Percentiles rank a stretch among this genome's conserved stretches.
Evolutionary conservation across 2,797 vertebrate genomes (phyloP).

Genomic region (Momotus momota): DNA sequence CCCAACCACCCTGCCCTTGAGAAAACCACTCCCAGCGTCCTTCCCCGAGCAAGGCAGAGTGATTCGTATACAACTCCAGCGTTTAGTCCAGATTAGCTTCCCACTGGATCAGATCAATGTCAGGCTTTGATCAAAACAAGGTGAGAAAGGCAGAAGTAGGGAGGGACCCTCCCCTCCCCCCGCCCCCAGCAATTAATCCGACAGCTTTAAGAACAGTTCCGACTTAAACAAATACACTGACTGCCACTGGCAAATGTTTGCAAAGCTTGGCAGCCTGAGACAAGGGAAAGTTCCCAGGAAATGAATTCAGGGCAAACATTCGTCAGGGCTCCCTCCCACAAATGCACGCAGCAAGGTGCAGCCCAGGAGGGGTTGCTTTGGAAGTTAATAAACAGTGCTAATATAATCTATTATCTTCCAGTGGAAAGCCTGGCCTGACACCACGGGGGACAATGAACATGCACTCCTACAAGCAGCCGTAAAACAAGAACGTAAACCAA

Average conservation of each 20-base stretch:
- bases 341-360: not conserved
- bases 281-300: not conserved
- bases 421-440: constrained; percentile 1
- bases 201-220: constrained; percentile 11
- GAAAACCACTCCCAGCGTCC: not conserved
- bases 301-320: constrained; percentile 2
- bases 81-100: not conserved
- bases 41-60: not conserved
- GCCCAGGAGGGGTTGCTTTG: not conserved
- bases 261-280: not conserved
- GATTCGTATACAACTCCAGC: not conserved
- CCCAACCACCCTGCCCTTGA: not conserved
- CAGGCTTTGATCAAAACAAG: not conserved
- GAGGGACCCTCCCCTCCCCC: not conserved
- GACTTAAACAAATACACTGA: not conserved
- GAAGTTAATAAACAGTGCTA: not conserved
- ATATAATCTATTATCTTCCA: not conserved
- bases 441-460: not conserved
- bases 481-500: constrained; percentile 30
- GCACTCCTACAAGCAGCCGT: not conserved
- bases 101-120: not conserved
- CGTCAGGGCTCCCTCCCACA: not conserved
- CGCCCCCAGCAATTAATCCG: not conserved
- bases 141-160: not conserved
- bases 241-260: not conserved